phyloP scores from a whole-genome alignment of 1,140 invertebrate genomes.

The Pseudomyrmex dendroicus region DNA sequence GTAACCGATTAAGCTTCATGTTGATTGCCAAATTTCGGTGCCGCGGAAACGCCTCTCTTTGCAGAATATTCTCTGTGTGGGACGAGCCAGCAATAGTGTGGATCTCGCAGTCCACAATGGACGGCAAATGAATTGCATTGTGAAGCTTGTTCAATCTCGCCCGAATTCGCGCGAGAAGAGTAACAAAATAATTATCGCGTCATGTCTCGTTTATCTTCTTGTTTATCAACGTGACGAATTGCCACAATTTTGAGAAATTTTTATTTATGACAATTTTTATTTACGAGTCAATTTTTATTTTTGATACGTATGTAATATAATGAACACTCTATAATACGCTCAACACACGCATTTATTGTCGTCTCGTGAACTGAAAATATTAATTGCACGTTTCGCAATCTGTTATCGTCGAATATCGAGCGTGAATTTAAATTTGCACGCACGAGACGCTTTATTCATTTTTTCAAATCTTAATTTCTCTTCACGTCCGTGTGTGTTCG shows the following conservation, averaged over 20 bases:
- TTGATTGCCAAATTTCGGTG: slow-evolving; percentile 46
- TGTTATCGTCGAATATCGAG: background rate
- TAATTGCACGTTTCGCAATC: background rate
- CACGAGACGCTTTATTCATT: background rate
- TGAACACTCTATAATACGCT: too few relatives aligned
- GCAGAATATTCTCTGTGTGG: slow-evolving; percentile 23
- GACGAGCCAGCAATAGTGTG: slow-evolving; percentile 25
- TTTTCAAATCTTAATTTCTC: background rate
- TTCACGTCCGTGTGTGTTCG: too few relatives aligned
- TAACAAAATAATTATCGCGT: slow-evolving; percentile 47
- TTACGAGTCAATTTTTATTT: too few relatives aligned
- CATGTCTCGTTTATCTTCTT: background rate
- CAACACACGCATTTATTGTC: too few relatives aligned
- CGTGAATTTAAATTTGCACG: background rate
- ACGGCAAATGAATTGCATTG: slow-evolving; percentile 34
- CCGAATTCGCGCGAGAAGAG: background rate
- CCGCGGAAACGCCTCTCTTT: slow-evolving; percentile 49
- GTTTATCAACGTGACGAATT: too few relatives aligned
- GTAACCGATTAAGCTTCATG: slow-evolving; percentile 59
- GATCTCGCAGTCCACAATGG: slow-evolving; percentile 35
- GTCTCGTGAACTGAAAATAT: background rate
- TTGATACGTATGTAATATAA: too few relatives aligned
- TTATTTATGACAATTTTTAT: too few relatives aligned
- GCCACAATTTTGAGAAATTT: too few relatives aligned
- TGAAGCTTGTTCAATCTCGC: slow-evolving; percentile 12